Conservation (phyloP, 2,888 invertebrate species). For the Lacanobia oleracea region DNA sequence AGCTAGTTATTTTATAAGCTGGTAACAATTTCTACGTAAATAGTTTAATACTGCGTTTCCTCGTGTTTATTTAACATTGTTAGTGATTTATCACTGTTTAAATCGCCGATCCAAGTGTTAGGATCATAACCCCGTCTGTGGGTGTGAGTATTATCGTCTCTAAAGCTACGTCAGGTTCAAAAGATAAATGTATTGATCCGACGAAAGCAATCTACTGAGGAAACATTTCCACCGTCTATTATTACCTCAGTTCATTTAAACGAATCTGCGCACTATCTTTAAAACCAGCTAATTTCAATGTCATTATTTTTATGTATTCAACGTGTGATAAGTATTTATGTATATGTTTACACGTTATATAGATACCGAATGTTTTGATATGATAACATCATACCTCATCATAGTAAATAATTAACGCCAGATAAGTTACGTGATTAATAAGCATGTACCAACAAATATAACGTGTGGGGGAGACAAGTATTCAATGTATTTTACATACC, state of each 20-base stretch:
- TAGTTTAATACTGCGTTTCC: neutral
- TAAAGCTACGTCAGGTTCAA: slow-evolving; percentile 6
- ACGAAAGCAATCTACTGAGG: slow-evolving; percentile 6
- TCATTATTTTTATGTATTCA: slow-evolving; percentile 15
- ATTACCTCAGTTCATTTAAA: slow-evolving; percentile 9
- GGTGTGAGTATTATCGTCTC: slow-evolving; percentile 25
- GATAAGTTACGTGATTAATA: slow-evolving; percentile 48
- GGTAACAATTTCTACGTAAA: neutral
- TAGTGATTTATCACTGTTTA: slow-evolving; percentile 20
- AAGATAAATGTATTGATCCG: slow-evolving; percentile 31
- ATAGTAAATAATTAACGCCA: slow-evolving; percentile 36
- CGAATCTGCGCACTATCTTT: slow-evolving; percentile 9
- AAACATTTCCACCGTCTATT: slow-evolving; percentile 13
- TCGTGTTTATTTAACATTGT: neutral
- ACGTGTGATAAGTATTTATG: slow-evolving; percentile 30
- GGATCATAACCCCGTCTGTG: slow-evolving; percentile 19
- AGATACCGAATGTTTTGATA: slow-evolving; percentile 38
- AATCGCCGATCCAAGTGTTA: slow-evolving; percentile 1
- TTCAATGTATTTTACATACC: neutral
- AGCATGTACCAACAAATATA: slow-evolving; percentile 28
- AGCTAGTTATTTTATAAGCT: neutral
- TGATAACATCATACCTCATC: slow-evolving; percentile 34
- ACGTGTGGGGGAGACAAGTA: neutral
- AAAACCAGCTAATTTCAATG: slow-evolving; percentile 37
- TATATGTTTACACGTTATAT: slow-evolving; percentile 23